Conservation (phyloP, 2,113 vertebrate species). For the Hippocampus guttulatus region DNA sequence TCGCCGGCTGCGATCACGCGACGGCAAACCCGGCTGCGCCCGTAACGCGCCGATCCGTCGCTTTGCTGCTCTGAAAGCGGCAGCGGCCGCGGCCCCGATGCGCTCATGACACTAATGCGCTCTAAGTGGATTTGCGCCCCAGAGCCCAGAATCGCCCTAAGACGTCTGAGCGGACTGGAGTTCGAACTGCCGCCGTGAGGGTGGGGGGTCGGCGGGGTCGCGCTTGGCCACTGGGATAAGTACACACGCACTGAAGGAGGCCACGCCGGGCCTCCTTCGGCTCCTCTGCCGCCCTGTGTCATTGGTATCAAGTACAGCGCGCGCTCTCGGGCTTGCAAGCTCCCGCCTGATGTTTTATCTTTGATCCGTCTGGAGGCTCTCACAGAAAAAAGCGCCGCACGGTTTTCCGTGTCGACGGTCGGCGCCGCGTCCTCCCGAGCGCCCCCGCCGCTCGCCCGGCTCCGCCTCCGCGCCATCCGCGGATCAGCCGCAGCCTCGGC, state of each 20-base stretch:
- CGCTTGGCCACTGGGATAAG: constrained; percentile 6
- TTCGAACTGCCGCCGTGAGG: constrained; percentile 48
- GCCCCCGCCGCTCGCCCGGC: constrained; percentile 68
- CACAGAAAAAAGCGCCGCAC: too few relatives aligned
- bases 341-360: too few relatives aligned
- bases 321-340: too few relatives aligned
- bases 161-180: constrained; percentile 70
- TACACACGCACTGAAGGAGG: not conserved
- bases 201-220: constrained; percentile 41
- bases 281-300: not conserved
- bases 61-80: not conserved
- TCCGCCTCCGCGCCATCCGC: constrained; percentile 77
- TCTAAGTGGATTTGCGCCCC: constrained; percentile 72
- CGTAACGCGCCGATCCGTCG: not conserved
- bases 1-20: constrained; percentile 25
- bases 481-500: constrained; percentile 70
- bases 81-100: constrained; percentile 37
- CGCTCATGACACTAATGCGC: constrained; percentile 72
- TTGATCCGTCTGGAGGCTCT: too few relatives aligned
- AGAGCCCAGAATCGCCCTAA: constrained; percentile 64
- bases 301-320: too few relatives aligned
- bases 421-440: constrained; percentile 5
- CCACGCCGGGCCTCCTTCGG: constrained; percentile 3
- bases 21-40: constrained; percentile 16
- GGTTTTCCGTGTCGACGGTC: too few relatives aligned